Base-by-base conservation (phyloP, 2,888 invertebrate genomes). In the Pyrgus malvae region DNA sequence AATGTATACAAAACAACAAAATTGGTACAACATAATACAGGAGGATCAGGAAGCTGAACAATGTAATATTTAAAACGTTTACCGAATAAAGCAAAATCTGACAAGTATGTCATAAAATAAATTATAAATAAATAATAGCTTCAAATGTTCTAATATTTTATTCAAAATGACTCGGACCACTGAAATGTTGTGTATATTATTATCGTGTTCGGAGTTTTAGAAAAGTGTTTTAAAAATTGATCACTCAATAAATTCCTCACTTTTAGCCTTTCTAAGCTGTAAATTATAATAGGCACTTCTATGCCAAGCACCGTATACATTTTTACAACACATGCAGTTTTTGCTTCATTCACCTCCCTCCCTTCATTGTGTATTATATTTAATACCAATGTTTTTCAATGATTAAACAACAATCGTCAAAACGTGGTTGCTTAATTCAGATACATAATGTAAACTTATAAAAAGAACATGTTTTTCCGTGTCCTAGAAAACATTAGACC, bases 261-360 rank as follows among this genome's bases (percentile, higher is more conserved):
- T n/a, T n/a, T n/a, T n/a, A n/a, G n/a, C n/a, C n/a, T n/a, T n/a
- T n/a, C n/a, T n/a, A n/a, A n/a, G n/a, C n/a, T n/a, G n/a, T n/a
- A n/a, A n/a, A n/a, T n/a, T n/a, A n/a, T n/a, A 41, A 8, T 14
- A 17, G 23, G 16, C 6, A 40, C 33, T 41, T 44, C 27, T 19
- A 35, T n/a, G 14, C 11, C 19, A 37, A 53, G 45, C 29, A 45
- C 37, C 48, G 27, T 38, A 12, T 12, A 42, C 19, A 25, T 44
- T 35, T 50, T 41, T 50, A 17, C 33, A n/a, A n/a, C 21, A 55
- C 51, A 58, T 55, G 59, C 55, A 61, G 49, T 55, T 61, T 64
- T 67, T 65, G 67, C 67, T 67, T 65, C 64, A 59, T 64, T 63
- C 54, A 63, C 64, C 64, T 66, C 64, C 67, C 66, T 66, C 65